These are phyloP conservation scores for Drosophila demipolita DNA, from an alignment of 2,888 invertebrate species.

Conservation along the genomic window DNA sequence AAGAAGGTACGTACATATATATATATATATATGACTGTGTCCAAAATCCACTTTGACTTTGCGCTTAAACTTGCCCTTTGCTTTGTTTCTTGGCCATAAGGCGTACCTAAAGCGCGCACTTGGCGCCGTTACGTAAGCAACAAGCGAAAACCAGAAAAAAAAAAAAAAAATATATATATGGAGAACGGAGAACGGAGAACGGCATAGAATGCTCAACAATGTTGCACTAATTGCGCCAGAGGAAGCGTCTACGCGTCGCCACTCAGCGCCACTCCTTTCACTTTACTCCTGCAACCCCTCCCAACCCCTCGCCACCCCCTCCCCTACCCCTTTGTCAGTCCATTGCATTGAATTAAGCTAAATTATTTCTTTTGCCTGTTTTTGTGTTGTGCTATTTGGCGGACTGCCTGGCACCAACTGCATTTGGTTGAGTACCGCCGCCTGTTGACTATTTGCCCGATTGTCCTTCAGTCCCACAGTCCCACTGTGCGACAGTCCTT, in stretches of 20 bases:
- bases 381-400: slow-evolving; percentile 49
- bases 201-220: slow-evolving; percentile 68
- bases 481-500: not conserved
- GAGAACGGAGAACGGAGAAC: slow-evolving; percentile 8
- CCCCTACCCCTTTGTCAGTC: not conserved
- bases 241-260: slow-evolving; percentile 70
- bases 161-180: slow-evolving; percentile 1
- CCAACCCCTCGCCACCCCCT: not conserved
- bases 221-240: slow-evolving; percentile 82
- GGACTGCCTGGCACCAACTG: slow-evolving; percentile 70
- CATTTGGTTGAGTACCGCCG: slow-evolving; percentile 52
- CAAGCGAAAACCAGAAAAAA: slow-evolving; percentile 43
- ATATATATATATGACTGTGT: slow-evolving; percentile 3
- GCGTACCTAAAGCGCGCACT: slow-evolving; percentile 52
- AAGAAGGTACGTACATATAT: not conserved
- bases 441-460: slow-evolving; percentile 7
- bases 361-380: slow-evolving; percentile 65
- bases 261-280: slow-evolving; percentile 33
- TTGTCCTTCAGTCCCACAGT: slow-evolving; percentile 1
- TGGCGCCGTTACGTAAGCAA: slow-evolving; percentile 41
- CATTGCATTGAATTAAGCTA: slow-evolving; percentile 73
- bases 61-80: slow-evolving; percentile 76
- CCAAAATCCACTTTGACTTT: slow-evolving; percentile 62
- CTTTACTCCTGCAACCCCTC: slow-evolving; percentile 7
- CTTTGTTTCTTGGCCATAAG: slow-evolving; percentile 50